phyloP scores from a whole-genome alignment of 2,113 vertebrate species.

The Lampris megalopsis region DNA sequence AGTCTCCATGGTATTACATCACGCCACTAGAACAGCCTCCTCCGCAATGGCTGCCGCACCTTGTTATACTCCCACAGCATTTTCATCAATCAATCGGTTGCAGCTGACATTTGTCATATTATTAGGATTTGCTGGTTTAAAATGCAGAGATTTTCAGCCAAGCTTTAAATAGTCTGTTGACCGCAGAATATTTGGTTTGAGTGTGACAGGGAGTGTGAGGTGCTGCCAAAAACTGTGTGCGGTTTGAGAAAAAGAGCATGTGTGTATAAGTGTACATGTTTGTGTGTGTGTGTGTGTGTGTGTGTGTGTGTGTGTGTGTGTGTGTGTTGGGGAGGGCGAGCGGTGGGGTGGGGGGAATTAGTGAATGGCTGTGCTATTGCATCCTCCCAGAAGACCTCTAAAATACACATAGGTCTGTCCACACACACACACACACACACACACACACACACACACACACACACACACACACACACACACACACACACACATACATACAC shows the following conservation, averaged over 20 bases:
- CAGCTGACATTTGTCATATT: slow-evolving; percentile 62
- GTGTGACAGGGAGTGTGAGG: slow-evolving; percentile 65
- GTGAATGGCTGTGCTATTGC: slow-evolving; percentile 79
- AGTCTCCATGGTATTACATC: slow-evolving; percentile 4
- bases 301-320: slow-evolving; percentile 17
- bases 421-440: not conserved
- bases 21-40: not conserved
- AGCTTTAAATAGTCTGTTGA: slow-evolving; percentile 75
- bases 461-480: slow-evolving; percentile 34
- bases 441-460: slow-evolving; percentile 14
- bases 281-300: slow-evolving; percentile 4
- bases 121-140: slow-evolving; percentile 64
- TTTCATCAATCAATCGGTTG: slow-evolving; percentile 53
- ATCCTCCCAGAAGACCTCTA: slow-evolving; percentile 75
- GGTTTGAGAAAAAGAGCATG: slow-evolving; percentile 28
- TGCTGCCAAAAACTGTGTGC: slow-evolving; percentile 73
- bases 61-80: slow-evolving; percentile 48
- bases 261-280: slow-evolving; percentile 5
- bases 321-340: slow-evolving; percentile 59
- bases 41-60: slow-evolving; percentile 13
- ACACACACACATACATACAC: slow-evolving; percentile 47
- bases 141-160: slow-evolving; percentile 66
- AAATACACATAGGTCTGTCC: slow-evolving; percentile 57
- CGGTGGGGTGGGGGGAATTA: slow-evolving; percentile 54
- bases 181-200: slow-evolving; percentile 77